These are phyloP conservation scores for Teleogryllus occipitalis DNA, from an alignment of 1,140 invertebrate genomes.

Conservation along the genomic window DNA sequence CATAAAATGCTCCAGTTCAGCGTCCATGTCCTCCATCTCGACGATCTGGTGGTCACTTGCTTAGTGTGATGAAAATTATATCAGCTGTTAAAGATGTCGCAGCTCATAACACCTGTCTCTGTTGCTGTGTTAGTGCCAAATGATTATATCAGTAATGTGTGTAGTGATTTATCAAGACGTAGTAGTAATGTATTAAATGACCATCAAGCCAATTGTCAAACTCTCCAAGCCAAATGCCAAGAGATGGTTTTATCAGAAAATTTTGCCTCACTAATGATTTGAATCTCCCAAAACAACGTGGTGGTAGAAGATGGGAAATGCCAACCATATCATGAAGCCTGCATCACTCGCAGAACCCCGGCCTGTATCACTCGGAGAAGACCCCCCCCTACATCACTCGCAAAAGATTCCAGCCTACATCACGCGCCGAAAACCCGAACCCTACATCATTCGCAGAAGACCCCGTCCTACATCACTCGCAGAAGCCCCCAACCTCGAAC, in stretches of 20 bases:
- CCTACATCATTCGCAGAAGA: no score
- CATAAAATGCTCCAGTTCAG: constrained; percentile 27
- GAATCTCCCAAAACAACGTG: constrained; percentile 68
- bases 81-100: background rate
- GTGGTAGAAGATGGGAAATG: constrained; percentile 79
- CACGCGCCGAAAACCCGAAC: no score
- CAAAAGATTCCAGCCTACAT: no score
- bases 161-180: constrained; percentile 14
- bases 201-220: background rate
- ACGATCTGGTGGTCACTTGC: background rate
- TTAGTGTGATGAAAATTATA: background rate
- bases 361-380: no score
- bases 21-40: constrained; percentile 32
- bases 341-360: no score
- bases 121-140: background rate
- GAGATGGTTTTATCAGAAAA: background rate
- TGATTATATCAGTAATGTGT: background rate
- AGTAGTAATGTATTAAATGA: constrained; percentile 15
- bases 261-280: constrained; percentile 44
- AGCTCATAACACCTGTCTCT: background rate
- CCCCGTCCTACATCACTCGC: no score
- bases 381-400: no score
- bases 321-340: constrained; percentile 78
- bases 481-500: no score
- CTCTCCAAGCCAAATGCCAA: background rate